Evolutionary conservation across 1,140 invertebrate species (phyloP).

Genomic region (Bombyx mori): DNA sequence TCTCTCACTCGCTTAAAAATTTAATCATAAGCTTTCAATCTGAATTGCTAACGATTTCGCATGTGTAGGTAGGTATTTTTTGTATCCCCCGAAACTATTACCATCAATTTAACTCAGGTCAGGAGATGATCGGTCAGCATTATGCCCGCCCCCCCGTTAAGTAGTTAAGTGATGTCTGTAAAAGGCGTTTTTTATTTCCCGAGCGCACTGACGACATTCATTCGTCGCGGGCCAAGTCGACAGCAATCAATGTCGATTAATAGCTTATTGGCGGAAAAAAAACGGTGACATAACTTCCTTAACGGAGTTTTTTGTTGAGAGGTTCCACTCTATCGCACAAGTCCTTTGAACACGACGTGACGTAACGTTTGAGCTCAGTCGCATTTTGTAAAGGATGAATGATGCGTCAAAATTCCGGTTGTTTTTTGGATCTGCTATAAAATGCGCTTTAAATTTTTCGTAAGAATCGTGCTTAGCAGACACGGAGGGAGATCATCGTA

Average conservation of each 20-base stretch:
- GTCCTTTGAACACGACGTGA: too few relatives aligned
- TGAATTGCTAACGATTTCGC: slow-evolving; percentile 36
- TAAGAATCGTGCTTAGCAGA: too few relatives aligned
- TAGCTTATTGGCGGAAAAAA: slow-evolving; percentile 15
- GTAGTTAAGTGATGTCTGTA: too few relatives aligned
- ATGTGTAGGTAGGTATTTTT: slow-evolving; percentile 42
- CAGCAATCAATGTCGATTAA: slow-evolving; percentile 17
- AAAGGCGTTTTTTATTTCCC: not conserved
- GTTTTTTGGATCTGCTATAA: too few relatives aligned
- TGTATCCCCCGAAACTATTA: slow-evolving; percentile 3
- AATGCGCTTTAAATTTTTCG: too few relatives aligned
- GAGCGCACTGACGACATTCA: not conserved
- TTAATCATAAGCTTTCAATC: slow-evolving; percentile 55
- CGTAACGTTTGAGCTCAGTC: too few relatives aligned
- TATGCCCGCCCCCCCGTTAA: not conserved
- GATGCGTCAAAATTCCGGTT: too few relatives aligned
- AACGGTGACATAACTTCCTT: not conserved
- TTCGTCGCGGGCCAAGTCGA: slow-evolving; percentile 1
- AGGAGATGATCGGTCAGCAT: slow-evolving; percentile 4
- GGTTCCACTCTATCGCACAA: too few relatives aligned
- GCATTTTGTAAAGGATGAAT: too few relatives aligned
- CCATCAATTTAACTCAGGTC: slow-evolving; percentile 6
- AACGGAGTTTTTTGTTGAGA: too few relatives aligned
- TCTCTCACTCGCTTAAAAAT: slow-evolving; percentile 34
- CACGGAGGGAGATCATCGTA: too few relatives aligned